These are phyloP conservation scores for Trematocara unimaculatum DNA, from an alignment of 2,113 vertebrate species.

Conservation along the genomic window DNA sequence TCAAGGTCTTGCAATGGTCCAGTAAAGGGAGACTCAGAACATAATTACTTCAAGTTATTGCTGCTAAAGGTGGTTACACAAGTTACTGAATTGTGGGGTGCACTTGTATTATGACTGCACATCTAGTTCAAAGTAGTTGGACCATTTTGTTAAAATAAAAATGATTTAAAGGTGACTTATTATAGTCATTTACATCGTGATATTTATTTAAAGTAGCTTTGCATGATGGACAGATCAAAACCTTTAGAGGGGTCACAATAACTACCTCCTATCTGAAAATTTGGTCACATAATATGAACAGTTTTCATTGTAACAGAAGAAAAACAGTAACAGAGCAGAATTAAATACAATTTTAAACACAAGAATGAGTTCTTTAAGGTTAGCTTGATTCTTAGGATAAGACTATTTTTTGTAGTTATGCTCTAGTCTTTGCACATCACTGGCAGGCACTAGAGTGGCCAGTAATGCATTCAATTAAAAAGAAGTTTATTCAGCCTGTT, in stretches of 20 bases:
- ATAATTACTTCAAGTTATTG: not conserved
- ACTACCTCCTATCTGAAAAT: not conserved
- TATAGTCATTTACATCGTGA: not conserved
- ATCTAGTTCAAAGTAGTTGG: not conserved
- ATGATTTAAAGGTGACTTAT: not conserved
- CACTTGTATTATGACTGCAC: not conserved
- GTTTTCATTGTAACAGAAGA: not conserved
- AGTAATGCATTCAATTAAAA: not conserved
- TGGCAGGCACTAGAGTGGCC: not conserved
- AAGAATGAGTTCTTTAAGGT: not conserved
- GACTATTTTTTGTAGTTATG: not conserved
- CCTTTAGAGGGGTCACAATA: not conserved
- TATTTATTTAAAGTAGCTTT: not conserved
- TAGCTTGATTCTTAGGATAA: not conserved
- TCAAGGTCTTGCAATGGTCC: not conserved
- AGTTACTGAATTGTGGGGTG: not conserved
- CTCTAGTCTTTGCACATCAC: not conserved
- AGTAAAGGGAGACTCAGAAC: not conserved
- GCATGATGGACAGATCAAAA: not conserved
- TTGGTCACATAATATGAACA: not conserved
- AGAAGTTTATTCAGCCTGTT: not conserved
- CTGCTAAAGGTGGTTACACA: not conserved
- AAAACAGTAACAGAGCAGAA: not conserved
- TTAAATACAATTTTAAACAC: not conserved
- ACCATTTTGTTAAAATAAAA: not conserved